A percentile compares a stretch with the other conserved stretches of the same genome.
These are phyloP conservation scores for Tenebrosternarchus preto DNA, from an alignment of 2,113 vertebrate species.

Conservation along the genomic window DNA sequence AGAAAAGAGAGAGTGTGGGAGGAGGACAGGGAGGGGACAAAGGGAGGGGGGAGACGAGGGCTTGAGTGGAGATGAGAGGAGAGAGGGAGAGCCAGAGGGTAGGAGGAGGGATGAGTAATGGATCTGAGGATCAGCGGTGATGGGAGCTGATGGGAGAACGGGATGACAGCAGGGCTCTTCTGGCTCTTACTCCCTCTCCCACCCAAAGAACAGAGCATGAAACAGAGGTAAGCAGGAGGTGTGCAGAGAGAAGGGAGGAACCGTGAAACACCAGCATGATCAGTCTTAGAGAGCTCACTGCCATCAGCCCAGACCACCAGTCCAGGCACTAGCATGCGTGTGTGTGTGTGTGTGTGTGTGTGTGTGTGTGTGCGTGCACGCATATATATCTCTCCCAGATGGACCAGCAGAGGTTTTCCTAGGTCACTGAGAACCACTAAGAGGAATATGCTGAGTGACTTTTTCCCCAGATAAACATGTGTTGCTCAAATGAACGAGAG, in stretches of 20 bases:
- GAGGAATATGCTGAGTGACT: background rate
- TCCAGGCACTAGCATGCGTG: conserved; percentile 14
- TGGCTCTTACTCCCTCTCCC: conserved; percentile 57
- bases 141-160: conserved; percentile 58
- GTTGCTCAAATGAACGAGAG: conserved; percentile 15
- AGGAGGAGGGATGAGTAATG: conserved; percentile 70
- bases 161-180: conserved; percentile 60
- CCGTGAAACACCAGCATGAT: conserved; percentile 64
- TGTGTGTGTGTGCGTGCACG: background rate
- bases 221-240: conserved; percentile 45
- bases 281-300: conserved; percentile 54
- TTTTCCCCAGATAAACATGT: background rate
- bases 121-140: conserved; percentile 76
- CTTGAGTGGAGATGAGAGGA: conserved; percentile 36
- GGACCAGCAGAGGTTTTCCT: background rate
- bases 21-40: background rate
- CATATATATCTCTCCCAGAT: conserved; percentile 2
- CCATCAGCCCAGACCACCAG: conserved; percentile 3
- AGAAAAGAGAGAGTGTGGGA: conserved; percentile 35
- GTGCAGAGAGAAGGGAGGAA: background rate
- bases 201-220: conserved; percentile 49
- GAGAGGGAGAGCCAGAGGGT: too few species aligned
- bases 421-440: conserved; percentile 5
- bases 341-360: conserved; percentile 8
- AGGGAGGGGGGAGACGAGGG: background rate